Evolutionary conservation across 2,797 vertebrate genomes (phyloP).

Genomic region (Mastacembelus armatus): DNA sequence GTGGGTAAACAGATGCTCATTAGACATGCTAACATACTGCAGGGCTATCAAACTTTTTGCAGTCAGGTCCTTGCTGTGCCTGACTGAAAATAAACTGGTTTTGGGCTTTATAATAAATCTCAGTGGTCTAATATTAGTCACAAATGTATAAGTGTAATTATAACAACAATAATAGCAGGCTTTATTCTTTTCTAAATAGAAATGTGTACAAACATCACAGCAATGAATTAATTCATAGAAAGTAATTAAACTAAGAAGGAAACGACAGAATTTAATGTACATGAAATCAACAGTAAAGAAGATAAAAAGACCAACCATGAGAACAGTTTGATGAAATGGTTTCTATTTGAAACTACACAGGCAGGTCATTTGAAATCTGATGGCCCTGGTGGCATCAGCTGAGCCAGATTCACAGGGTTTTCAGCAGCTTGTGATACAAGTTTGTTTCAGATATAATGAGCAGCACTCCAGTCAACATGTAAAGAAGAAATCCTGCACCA

Average conservation of each 20-base stretch:
- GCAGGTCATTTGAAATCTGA: constrained; percentile 1
- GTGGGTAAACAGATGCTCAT: background rate
- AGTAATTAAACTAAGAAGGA: no score
- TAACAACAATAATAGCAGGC: background rate
- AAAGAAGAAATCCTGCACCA: background rate
- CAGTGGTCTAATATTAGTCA: no score
- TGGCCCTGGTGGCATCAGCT: background rate
- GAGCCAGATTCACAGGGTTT: background rate
- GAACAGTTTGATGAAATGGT: no score
- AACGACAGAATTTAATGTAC: background rate
- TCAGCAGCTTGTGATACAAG: constrained; percentile 2
- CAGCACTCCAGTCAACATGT: background rate
- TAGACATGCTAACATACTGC: background rate
- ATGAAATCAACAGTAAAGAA: background rate
- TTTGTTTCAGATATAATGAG: constrained; percentile 18
- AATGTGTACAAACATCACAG: no score
- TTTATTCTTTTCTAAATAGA: background rate
- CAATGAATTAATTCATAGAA: no score
- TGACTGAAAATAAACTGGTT: no score
- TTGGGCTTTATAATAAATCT: no score
- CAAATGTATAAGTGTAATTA: no score
- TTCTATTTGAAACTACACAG: no score
- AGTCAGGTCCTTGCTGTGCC: background rate
- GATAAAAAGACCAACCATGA: background rate
- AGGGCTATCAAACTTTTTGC: background rate